These are phyloP conservation scores for Gopherus flavomarginatus DNA, from an alignment of 2,113 vertebrate genomes.

Conservation along the genomic window DNA sequence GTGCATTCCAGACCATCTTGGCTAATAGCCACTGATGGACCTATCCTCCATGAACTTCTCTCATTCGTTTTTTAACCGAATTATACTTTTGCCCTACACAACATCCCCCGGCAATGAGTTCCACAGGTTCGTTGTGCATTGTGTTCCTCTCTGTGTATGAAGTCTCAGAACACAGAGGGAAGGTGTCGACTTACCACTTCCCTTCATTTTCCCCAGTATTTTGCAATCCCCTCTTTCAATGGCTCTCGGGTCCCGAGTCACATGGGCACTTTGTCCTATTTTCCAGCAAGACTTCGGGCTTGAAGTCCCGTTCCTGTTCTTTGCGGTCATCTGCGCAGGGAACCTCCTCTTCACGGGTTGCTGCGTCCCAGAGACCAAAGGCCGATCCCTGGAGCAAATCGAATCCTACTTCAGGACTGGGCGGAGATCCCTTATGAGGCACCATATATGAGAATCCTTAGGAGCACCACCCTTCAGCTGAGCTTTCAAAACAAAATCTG, in stretches of 20 bases:
- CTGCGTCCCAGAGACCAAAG: conserved; percentile 92
- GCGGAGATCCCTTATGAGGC: conserved; percentile 68
- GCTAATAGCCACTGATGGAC: not conserved
- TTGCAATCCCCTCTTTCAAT: not conserved
- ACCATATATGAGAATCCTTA: conserved; percentile 33
- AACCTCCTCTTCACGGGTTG: conserved; percentile 89
- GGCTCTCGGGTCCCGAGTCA: not conserved
- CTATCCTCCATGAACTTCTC: not conserved
- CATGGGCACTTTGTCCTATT: fast-evolving
- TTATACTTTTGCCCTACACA: not conserved
- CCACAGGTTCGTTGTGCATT: not conserved
- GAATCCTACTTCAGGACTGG: conserved; percentile 90
- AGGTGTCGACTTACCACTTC: not conserved
- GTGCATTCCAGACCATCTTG: not conserved
- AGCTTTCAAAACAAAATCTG: not conserved
- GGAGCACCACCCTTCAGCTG: not conserved
- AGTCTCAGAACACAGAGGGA: not conserved
- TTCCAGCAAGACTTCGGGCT: conserved; percentile 82
- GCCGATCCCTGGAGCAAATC: conserved; percentile 92
- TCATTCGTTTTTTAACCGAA: not conserved
- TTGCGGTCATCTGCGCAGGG: conserved; percentile 82
- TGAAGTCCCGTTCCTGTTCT: conserved; percentile 89
- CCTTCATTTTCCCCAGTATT: not conserved
- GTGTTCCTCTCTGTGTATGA: not conserved
- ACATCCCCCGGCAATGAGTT: not conserved